phyloP scores from a whole-genome alignment of 2,797 vertebrate species.

The Gallinago stenura region DNA sequence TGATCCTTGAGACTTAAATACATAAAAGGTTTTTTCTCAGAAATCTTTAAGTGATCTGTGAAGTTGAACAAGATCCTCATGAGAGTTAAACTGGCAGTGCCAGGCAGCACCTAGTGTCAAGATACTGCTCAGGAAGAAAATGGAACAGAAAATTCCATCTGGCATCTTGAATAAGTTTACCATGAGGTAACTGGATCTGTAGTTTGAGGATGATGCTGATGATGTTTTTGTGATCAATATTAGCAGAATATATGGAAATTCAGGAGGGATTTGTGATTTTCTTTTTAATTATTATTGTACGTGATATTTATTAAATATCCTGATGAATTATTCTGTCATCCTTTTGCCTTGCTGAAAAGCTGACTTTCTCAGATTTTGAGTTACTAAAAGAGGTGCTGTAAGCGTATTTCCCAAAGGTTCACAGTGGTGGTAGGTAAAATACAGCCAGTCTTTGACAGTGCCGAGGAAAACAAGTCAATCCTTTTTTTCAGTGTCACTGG shows the following conservation, averaged over 20 bases:
- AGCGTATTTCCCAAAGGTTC: background rate
- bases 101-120: background rate
- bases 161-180: background rate
- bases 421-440: background rate
- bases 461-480: background rate
- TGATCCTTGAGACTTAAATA: background rate
- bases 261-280: background rate
- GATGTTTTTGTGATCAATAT: background rate
- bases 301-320: background rate
- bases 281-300: background rate
- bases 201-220: background rate
- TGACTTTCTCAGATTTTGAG: background rate
- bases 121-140: background rate
- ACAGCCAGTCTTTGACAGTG: background rate
- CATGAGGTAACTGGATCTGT: background rate
- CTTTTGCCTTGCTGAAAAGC: background rate
- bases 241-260: background rate
- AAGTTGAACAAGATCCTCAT: background rate
- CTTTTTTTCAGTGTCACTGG: conserved; percentile 18
- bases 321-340: background rate
- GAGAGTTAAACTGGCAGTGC: background rate
- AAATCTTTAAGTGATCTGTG: background rate
- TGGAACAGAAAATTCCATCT: background rate
- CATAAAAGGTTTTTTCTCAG: background rate
- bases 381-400: background rate